phyloP scores from a whole-genome alignment of 2,888 invertebrate species.

The Bruchidius siliquastri region DNA sequence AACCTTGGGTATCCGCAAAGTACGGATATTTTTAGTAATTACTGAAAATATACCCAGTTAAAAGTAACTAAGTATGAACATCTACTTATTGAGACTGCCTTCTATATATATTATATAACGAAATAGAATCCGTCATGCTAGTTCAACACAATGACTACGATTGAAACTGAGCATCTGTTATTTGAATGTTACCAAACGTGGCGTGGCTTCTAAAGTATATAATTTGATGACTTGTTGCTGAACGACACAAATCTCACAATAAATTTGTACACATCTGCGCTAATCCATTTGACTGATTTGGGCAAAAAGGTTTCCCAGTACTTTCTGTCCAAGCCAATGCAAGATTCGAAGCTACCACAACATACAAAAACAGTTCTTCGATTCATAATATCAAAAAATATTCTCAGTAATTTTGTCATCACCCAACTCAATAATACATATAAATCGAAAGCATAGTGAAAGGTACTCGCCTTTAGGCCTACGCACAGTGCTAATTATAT shows the following conservation, averaged over 20 bases:
- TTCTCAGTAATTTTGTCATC: slow-evolving; percentile 49
- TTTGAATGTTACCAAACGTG: slow-evolving; percentile 29
- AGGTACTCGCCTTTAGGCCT: slow-evolving; percentile 10
- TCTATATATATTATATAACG: slow-evolving; percentile 10
- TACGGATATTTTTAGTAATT: not conserved
- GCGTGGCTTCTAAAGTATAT: slow-evolving; percentile 23
- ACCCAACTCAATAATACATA: slow-evolving; percentile 42
- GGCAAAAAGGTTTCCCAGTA: slow-evolving; percentile 47
- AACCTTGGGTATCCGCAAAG: slow-evolving; percentile 20
- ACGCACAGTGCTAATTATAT: slow-evolving; percentile 17
- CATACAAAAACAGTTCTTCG: slow-evolving; percentile 44
- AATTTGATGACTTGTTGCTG: slow-evolving; percentile 24
- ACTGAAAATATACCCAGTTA: too few relatives aligned
- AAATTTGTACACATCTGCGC: slow-evolving; percentile 15
- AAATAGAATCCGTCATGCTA: slow-evolving; percentile 16
- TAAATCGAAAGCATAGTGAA: slow-evolving; percentile 2
- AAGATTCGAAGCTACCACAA: slow-evolving; percentile 31
- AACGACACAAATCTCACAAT: slow-evolving; percentile 16
- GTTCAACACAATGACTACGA: slow-evolving; percentile 8
- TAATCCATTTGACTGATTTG: slow-evolving; percentile 24
- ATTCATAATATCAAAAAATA: slow-evolving; percentile 49
- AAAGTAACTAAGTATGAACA: slow-evolving; percentile 16
- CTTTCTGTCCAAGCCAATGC: slow-evolving; percentile 39
- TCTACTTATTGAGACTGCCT: slow-evolving; percentile 16
- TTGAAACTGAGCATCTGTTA: slow-evolving; percentile 27